Evolutionary conservation across 1,140 invertebrate species (phyloP), one percentile per base, ranked within the genome.

Genomic region (Carposina sasakii): DNA sequence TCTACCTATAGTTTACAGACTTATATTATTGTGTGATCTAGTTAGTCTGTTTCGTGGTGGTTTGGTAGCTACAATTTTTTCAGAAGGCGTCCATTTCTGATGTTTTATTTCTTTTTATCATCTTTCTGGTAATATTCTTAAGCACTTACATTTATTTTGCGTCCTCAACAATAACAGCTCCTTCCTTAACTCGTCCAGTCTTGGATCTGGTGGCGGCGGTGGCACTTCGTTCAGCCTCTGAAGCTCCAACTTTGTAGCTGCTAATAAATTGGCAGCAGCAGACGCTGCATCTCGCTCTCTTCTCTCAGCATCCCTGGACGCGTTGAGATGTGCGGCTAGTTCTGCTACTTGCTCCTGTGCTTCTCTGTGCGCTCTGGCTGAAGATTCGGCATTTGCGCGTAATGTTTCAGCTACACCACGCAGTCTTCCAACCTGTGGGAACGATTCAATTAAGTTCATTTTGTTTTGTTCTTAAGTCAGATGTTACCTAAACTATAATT

Each of bases 61-160:
- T n/a, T n/a, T n/a, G n/a, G n/a, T n/a, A n/a, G n/a, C n/a, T n/a
- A n/a, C n/a, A n/a, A n/a, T n/a, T n/a, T n/a, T n/a, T n/a, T n/a
- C n/a, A n/a, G n/a, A n/a, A n/a, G n/a, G n/a, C n/a, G n/a, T n/a
- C n/a, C n/a, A n/a, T n/a, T n/a, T n/a, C n/a, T n/a, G n/a, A n/a
- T n/a, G n/a, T n/a, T n/a, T n/a, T n/a, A n/a, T n/a, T n/a, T n/a
- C n/a, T n/a, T n/a, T n/a, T n/a, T n/a, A n/a, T n/a, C n/a, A n/a
- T n/a, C n/a, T n/a, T n/a, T n/a, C n/a, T n/a, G n/a, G n/a, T n/a
- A n/a, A n/a, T n/a, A n/a, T 53, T 44, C 6, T 22, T 40, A 36
- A 12, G 19, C 42, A 77, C 87, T 77, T 81, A 94, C 92, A 87
- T 87, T 90, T 91, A 69, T 95, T 94, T 62, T 92, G 90, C 41